Evolutionary conservation across 2,113 vertebrate species (phyloP).

Genomic region (Podiceps cristatus): DNA sequence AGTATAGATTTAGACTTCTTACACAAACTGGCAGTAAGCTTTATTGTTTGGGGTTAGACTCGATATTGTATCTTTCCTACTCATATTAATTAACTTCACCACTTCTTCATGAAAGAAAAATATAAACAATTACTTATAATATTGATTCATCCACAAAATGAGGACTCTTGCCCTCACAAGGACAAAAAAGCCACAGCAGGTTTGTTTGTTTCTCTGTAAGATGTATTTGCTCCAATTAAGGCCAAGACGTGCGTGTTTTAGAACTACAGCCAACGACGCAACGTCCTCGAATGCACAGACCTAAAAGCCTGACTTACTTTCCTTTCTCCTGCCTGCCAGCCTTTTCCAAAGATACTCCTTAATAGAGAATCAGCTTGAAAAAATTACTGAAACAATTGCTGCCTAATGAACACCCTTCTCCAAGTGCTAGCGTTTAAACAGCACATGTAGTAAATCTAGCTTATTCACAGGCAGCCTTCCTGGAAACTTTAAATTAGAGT

Average conservation of each 20-base stretch:
- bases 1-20: neutral
- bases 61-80: constrained; percentile 23
- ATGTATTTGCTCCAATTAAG: constrained; percentile 69
- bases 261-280: constrained; percentile 54
- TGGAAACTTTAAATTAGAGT: constrained; percentile 72
- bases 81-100: constrained; percentile 57
- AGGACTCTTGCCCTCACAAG: neutral
- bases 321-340: constrained; percentile 40
- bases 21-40: neutral
- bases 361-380: constrained; percentile 68
- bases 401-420: constrained; percentile 75
- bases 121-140: constrained; percentile 65
- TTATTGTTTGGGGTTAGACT: neutral
- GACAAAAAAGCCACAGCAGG: constrained; percentile 38
- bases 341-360: constrained; percentile 71
- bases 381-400: constrained; percentile 69
- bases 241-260: constrained; percentile 57
- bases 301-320: constrained; percentile 51
- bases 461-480: constrained; percentile 52
- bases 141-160: constrained; percentile 64
- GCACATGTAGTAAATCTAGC: constrained; percentile 51
- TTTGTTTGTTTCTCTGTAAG: constrained; percentile 19
- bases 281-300: constrained; percentile 25
- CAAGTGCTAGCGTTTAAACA: constrained; percentile 59
- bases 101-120: constrained; percentile 38